A percentile compares a stretch with the other conserved stretches of the same genome.
These are phyloP conservation scores for Ceyx margarethae DNA, from an alignment of 2,113 vertebrate genomes.

Conservation along the genomic window DNA sequence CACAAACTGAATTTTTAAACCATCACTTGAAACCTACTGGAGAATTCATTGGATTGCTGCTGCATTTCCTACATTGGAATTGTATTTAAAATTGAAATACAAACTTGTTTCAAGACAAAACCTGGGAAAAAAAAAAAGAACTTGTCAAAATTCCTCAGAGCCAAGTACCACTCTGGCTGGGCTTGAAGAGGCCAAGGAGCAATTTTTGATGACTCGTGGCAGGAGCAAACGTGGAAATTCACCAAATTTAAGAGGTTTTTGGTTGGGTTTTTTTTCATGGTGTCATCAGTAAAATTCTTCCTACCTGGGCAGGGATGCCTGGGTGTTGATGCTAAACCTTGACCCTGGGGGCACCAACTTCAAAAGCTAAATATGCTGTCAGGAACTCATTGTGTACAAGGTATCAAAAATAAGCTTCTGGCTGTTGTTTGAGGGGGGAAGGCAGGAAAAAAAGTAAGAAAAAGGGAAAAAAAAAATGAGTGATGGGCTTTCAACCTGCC, in stretches of 20 bases:
- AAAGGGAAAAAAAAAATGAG: slow-evolving; percentile 30
- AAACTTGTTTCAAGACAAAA: not conserved
- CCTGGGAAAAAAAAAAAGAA: not conserved
- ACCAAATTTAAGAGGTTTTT: not conserved
- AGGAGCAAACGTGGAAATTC: not conserved
- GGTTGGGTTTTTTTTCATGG: not conserved
- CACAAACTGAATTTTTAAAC: not conserved
- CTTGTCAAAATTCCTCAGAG: not conserved
- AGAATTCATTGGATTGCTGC: not conserved
- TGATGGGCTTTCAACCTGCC: slow-evolving; percentile 72
- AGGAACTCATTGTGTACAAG: slow-evolving; percentile 42
- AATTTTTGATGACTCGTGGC: not conserved
- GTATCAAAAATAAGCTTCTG: slow-evolving; percentile 46
- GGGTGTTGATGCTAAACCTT: slow-evolving; percentile 47
- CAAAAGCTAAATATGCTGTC: slow-evolving; percentile 62
- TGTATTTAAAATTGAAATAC: not conserved
- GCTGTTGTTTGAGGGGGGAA: not conserved
- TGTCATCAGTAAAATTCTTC: not conserved
- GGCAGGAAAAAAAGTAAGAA: not conserved
- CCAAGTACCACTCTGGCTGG: not conserved
- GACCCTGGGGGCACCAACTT: slow-evolving; percentile 34
- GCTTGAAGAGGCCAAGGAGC: not conserved
- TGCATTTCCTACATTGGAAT: not conserved
- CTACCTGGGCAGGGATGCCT: not conserved
- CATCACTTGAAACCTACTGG: not conserved